Base-by-base conservation (phyloP, 2,797 vertebrate genomes). In the Yasuhikotakia modesta region DNA sequence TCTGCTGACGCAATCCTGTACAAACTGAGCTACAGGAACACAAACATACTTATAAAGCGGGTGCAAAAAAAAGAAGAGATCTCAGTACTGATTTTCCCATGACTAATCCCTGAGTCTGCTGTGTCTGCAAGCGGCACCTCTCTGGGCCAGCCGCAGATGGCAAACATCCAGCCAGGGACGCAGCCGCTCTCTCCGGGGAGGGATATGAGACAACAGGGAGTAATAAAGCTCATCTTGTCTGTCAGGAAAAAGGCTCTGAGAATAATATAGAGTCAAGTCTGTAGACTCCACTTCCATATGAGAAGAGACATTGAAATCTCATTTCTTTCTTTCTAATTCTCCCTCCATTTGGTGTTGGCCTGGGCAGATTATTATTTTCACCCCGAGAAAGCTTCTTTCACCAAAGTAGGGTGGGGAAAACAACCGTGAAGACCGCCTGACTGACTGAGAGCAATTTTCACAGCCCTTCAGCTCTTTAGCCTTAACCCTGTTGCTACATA, bases 61-160 rank as follows among this genome's bases (percentile, higher is more conserved):
- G 87, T 86, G 88, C 88, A 88, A 90, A 86, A 87, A 88, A 82
- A 81, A 85, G 24, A 87, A 27, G 84, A 90, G 87, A 90, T 89
- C 87, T 87, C 82, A 84, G 85, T 83, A 67, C 83, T 87, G 91
- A 89, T 87, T 89, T 87, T 85, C 81, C 90, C 89, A 89, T 90
- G 90, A 91, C 90, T 91, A 91, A 92, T 91, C 88, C 82, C 80
- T 16, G 17, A 46, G 50, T 68, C 48, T 65, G 60, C 58, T 65
- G 68, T 79, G 69, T 55, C 72, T 39, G 50, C 35, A 66, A 79
- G 75, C 80, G 50, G 16, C 58, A 58, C 80, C 64, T 71, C 77
- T 80, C 73, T 30, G 73, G 50, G 64, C 80, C 81, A 30, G 81
- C 80, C 82, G 80, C 79, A 82, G 69, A 83, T 84, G 65, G 84